Base-by-base conservation (phyloP, 1,140 invertebrate genomes). In the Papilio helenus region DNA sequence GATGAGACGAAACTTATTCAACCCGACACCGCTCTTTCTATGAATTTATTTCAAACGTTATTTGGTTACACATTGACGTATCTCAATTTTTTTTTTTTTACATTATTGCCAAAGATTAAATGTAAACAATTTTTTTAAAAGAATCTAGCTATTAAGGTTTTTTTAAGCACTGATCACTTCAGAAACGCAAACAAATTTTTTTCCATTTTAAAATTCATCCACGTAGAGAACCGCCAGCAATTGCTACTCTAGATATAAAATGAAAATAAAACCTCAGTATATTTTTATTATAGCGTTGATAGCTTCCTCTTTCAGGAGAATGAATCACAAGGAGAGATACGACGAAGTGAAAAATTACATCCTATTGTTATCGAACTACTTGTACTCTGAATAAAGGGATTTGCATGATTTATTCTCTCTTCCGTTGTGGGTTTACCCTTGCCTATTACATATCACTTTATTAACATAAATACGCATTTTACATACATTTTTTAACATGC, bases 271-370 rank as follows among this genome's bases (percentile, higher is more conserved):
- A 2, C 58, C 12, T 23, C 58, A 61, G 20, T 23, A 55, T 55
- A n/a, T 61, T 61, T 61, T 68, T 68, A 68, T 68, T 68, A 29
- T 68, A 68, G 26, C 61, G 4, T 29, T 68, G 14, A 34, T 68
- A 68, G 12, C 3, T 68, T 29, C 12, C 26, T 18, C 14, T 34
- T 34, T 29, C 61, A 68, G 12, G 10, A 29, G 34, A 39, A 39
- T 39, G 34, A 39, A 39, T 39, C 34, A 58, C n/a, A n/a, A 58
- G 20, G 58, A 61, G 29, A 16, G 61, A 65, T 29, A 65, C 23
- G 26, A 65, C 61, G 61, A 65, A 29, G 9, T 65, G 61, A 65
- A 65, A 65, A 65, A 65, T 65, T 65, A 65, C 61, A 65, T 65
- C 23, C 61, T 65, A 29, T 65, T 65, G 61, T 65, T 65, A 26